phyloP scores from a whole-genome alignment of 2,113 vertebrate genomes.

The Megalops atlanticus region DNA sequence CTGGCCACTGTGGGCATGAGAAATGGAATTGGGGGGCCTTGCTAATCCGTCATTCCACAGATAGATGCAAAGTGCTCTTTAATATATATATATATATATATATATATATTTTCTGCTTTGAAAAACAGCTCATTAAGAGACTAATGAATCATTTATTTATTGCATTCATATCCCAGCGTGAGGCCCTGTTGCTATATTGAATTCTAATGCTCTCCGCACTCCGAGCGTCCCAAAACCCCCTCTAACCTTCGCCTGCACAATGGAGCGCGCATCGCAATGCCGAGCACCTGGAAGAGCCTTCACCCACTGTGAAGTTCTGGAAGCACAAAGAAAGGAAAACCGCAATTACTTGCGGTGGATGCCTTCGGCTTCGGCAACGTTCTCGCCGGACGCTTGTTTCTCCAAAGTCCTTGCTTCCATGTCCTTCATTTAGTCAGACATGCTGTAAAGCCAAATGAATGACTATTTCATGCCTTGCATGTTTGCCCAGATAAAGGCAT shows the following conservation, averaged over 20 bases:
- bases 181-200: neutral
- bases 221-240: neutral
- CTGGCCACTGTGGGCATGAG: neutral
- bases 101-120: neutral
- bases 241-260: neutral
- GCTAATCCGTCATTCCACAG: neutral
- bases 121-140: constrained; percentile 18
- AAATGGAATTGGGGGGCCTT: neutral
- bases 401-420: neutral
- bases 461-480: too few relatives aligned
- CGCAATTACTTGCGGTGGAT: neutral
- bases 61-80: neutral
- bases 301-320: neutral
- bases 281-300: neutral
- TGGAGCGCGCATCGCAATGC: neutral
- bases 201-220: neutral
- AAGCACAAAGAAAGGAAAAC: neutral
- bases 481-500: too few relatives aligned
- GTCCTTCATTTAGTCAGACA: too few relatives aligned
- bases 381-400: neutral
- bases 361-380: neutral
- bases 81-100: neutral
- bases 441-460: too few relatives aligned
- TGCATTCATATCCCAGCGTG: neutral
- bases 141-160: constrained; percentile 4